Base-by-base conservation (phyloP, 2,888 invertebrate species). In the Stenodera caucasica region DNA sequence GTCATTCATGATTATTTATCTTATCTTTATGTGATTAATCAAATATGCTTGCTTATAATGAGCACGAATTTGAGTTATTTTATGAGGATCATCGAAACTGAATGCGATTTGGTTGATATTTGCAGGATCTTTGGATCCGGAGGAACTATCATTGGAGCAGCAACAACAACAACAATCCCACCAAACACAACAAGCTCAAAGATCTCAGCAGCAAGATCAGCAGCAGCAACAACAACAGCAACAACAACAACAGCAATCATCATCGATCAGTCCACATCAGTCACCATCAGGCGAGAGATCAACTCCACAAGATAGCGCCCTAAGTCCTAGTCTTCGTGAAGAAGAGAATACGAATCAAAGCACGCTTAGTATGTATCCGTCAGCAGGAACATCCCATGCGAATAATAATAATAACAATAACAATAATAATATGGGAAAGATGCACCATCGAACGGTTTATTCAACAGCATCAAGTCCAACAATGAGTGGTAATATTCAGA, bases 111-210 rank as follows among this genome's bases (percentile, higher is more conserved):
- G 8, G 33, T 51, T 67, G 68, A 62, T 81, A 79, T 81, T 86
- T 86, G 35, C 84, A 92, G 92, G 92, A 83, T 88, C 90, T 72
- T 83, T 92, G 79, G 88, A 90, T 75, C 89, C 90, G 73, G 91
- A 91, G 80, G 91, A 92, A 78, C 80, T 92, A 18, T 90, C 91
- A 33, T 81, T 91, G 77, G 88, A 88, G 74, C 86, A 81, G 75
- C 85, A 80, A 65, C 82, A 78, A 40, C 18, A 40, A 18, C 18
- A 18, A 72, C 84, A 78, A 77, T 84, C 79, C 68, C 29, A 65
- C 64, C 40, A 59, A 14, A 57, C 55, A 32, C 70, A 53, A 15
- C 52, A 52, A 21, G n/a, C n/a, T n/a, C n/a, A n/a, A n/a, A n/a
- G n/a, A n/a, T n/a, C n/a, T n/a, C 52, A 52, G 12, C 52, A 53